Evolutionary conservation across 1,140 invertebrate species (phyloP), one percentile per base, ranked within the genome.

Genomic region (Dreissena polymorpha): DNA sequence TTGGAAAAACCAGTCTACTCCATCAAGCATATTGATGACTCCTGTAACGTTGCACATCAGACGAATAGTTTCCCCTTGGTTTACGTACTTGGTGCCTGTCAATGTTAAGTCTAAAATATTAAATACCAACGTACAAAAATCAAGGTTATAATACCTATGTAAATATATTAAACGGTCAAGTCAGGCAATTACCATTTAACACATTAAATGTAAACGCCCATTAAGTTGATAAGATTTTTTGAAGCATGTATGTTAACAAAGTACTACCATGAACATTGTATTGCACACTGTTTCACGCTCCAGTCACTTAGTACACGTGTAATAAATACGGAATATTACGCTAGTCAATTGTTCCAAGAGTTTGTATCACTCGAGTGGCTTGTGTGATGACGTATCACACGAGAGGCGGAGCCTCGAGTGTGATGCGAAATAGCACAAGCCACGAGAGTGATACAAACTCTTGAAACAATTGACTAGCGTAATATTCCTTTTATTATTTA

Each of bases 1-100:
- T 21, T 74, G 25, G 39, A 73, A 74, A 71, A 73, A 82, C 79
- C 79, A 82, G 27, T 82, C 79, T 0, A 82, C 57, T 29, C 68
- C 79, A 13, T 73, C 70, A 6, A 71, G 69, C 14, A 64, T 60
- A 53, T 23, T 29, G 18, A 29, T 27, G 0, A 49, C 18, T 23
- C 70, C 79, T n/a, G 79, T 73, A 10, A 53, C 60, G 25, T 82
- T 82, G 53, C 79, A 82, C 8, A 51, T 57, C 25, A 82, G 55
- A 13, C 23, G 13, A 29, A 82, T 82, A n/a, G 10, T 27, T 23
- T 29, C 21, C 23, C 25, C 29, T 67, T 82, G 69, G 60, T 82
- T 67, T 16, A 82, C 79, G 57, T 49, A 73, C 39, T 73, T 23
- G 8, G 69, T 73, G 1, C 79, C 79, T 13, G n/a, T 57, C 18